Evolutionary conservation across 2,797 vertebrate species (phyloP).

Genomic region (Buceros bicornis): DNA sequence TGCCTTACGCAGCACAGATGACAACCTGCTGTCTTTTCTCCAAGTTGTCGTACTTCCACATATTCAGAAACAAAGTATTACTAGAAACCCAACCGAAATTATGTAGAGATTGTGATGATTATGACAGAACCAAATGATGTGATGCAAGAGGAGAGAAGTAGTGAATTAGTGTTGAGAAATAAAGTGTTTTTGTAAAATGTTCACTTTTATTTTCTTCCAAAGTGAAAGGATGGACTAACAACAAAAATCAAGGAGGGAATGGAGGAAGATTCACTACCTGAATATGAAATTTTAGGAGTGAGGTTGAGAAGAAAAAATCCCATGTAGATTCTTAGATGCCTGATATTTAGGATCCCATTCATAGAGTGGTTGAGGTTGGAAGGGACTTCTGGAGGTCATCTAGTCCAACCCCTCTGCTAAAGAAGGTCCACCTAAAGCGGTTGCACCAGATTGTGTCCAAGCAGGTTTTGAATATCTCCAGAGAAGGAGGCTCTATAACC

Average conservation of each 20-base stretch:
- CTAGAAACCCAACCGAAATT: neutral
- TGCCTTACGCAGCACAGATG: rapidly evolving
- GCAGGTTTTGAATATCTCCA: too few species aligned
- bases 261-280: neutral
- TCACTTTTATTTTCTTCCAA: neutral
- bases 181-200: neutral
- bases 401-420: too few species aligned
- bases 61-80: neutral
- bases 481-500: too few species aligned
- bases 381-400: too few species aligned
- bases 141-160: neutral
- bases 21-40: neutral
- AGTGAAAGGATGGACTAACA: neutral
- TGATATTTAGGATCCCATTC: neutral
- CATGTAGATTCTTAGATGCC: neutral
- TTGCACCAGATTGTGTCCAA: too few species aligned
- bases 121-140: neutral
- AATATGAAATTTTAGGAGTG: neutral
- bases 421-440: too few species aligned
- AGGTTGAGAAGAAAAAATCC: neutral
- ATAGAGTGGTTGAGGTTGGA: too few species aligned
- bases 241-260: neutral
- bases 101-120: neutral
- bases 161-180: neutral
- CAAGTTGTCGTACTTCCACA: too few species aligned